phyloP scores from a whole-genome alignment of 2,888 invertebrate species.

The Drosophila testacea region DNA sequence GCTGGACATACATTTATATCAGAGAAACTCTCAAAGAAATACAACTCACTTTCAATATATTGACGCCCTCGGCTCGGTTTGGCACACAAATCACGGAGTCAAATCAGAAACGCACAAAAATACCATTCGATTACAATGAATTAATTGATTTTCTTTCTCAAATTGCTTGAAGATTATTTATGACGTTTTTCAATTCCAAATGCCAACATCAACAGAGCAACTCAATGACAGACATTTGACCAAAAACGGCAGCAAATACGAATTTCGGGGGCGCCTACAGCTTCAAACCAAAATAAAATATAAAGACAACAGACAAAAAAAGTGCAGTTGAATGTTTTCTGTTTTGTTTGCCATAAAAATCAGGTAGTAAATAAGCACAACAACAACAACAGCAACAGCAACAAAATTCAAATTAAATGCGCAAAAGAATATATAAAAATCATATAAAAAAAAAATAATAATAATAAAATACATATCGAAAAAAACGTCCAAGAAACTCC shows the following conservation, averaged over 20 bases:
- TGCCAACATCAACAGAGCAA: slow-evolving; percentile 22
- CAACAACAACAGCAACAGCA: slow-evolving; percentile 24
- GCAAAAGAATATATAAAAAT: slow-evolving; percentile 66
- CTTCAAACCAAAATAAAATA: slow-evolving; percentile 23
- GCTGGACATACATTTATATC: slow-evolving; percentile 20
- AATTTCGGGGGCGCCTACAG: slow-evolving; percentile 53
- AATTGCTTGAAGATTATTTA: slow-evolving; percentile 57
- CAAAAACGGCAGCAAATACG: slow-evolving; percentile 64
- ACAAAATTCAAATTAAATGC: slow-evolving; percentile 63
- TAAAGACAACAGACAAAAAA: slow-evolving; percentile 22
- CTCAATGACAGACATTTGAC: slow-evolving; percentile 65
- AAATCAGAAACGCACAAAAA: slow-evolving; percentile 30
- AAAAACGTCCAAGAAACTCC: slow-evolving; percentile 10
- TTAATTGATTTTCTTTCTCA: slow-evolving; percentile 67
- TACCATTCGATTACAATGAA: slow-evolving; percentile 57
- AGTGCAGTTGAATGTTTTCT: slow-evolving; percentile 43
- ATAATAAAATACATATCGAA: neutral
- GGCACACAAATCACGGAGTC: slow-evolving; percentile 12
- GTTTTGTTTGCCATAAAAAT: slow-evolving; percentile 63
- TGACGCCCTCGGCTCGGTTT: slow-evolving; percentile 24
- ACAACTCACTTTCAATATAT: slow-evolving; percentile 11
- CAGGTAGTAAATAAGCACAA: slow-evolving; percentile 60
- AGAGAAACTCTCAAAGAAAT: neutral
- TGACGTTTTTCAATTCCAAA: slow-evolving; percentile 66
- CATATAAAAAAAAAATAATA: slow-evolving; percentile 35